Evolutionary conservation across 2,888 invertebrate species (phyloP).

Genomic region (Sepioteuthis lessoniana): DNA sequence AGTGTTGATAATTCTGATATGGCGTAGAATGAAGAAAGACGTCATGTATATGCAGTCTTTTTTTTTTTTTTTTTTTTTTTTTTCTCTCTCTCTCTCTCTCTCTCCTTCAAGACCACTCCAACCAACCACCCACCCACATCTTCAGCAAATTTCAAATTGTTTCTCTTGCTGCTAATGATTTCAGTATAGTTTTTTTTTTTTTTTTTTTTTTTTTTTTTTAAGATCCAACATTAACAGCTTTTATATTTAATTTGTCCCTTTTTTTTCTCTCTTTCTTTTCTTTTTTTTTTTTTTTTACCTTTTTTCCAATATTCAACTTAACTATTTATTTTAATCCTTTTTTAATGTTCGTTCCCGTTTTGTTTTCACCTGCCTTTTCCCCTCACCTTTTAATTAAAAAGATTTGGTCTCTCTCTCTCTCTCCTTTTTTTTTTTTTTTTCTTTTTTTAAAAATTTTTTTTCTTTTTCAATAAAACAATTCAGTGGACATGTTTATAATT

Average conservation of each 20-base stretch:
- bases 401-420: background rate
- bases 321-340: background rate
- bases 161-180: background rate
- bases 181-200: background rate
- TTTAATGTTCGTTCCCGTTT: too few relatives aligned
- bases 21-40: conserved; percentile 44
- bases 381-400: background rate
- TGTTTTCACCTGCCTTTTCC: background rate
- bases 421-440: too few relatives aligned
- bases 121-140: too few relatives aligned
- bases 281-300: too few relatives aligned
- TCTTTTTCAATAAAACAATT: background rate
- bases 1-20: conserved; percentile 38
- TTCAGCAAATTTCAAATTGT: background rate
- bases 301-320: background rate
- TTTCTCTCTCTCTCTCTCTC: background rate
- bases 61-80: background rate
- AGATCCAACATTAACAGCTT: background rate
- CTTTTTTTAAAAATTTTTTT: background rate
- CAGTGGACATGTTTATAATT: background rate
- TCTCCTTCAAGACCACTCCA: too few relatives aligned
- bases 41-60: conserved; percentile 42
- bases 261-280: too few relatives aligned
- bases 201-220: background rate
- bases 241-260: background rate